Conservation (phyloP, 1,140 invertebrate genomes). For the Tetragnatha versicolor region DNA sequence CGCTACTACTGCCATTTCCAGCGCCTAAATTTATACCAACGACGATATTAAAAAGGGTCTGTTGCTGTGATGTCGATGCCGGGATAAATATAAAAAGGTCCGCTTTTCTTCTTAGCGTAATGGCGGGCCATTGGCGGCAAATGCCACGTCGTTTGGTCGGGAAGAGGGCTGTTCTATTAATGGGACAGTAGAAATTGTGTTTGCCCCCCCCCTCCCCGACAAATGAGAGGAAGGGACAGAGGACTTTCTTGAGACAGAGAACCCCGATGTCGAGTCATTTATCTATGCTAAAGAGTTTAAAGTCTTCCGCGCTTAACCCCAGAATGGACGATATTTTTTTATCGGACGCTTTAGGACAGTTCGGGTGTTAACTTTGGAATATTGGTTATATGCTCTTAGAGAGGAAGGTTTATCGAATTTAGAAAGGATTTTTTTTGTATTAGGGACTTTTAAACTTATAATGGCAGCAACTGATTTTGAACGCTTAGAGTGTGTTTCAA, state of each 20-base stretch:
- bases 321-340: background rate
- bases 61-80: background rate
- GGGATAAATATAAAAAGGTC: too few relatives aligned
- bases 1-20: background rate
- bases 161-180: slow-evolving; percentile 18
- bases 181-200: slow-evolving; percentile 33
- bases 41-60: background rate
- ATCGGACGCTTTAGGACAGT: too few relatives aligned
- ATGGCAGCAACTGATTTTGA: too few relatives aligned
- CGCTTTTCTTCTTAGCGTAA: too few relatives aligned
- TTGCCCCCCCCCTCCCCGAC: background rate
- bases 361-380: too few relatives aligned
- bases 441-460: too few relatives aligned
- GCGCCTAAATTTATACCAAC: slow-evolving; percentile 1
- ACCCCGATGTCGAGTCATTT: background rate
- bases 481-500: too few relatives aligned
- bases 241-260: background rate
- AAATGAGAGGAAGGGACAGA: background rate
- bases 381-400: too few relatives aligned
- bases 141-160: slow-evolving; percentile 29
- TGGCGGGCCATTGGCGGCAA: background rate
- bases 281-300: background rate
- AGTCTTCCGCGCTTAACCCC: background rate
- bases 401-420: too few relatives aligned
- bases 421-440: too few relatives aligned